Evolutionary conservation across 2,888 invertebrate species (phyloP).

Genomic region (Hydroisotoma schaefferi): DNA sequence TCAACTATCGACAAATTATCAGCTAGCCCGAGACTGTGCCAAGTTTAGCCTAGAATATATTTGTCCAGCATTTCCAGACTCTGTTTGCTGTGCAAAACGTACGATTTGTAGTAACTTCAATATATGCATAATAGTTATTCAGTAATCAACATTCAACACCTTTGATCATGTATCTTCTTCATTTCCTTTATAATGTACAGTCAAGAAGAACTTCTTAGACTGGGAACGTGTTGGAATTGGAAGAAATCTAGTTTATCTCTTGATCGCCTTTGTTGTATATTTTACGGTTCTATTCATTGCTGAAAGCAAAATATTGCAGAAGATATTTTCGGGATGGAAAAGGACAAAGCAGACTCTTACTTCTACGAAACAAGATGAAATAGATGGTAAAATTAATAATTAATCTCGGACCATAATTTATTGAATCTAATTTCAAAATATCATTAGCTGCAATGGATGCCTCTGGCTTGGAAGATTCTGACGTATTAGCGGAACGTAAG

Average conservation of each 20-base stretch:
- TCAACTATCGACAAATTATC: conserved; percentile 43
- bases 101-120: conserved; percentile 1
- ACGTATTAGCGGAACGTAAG: neutral
- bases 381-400: neutral
- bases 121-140: neutral
- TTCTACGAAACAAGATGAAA: neutral
- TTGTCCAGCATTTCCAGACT: conserved; percentile 29
- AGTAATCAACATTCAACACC: neutral
- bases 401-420: neutral
- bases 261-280: conserved; percentile 20
- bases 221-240: conserved; percentile 44
- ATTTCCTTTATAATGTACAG: conserved; percentile 16
- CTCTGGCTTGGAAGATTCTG: conserved; percentile 7
- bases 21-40: conserved; percentile 39
- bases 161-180: neutral
- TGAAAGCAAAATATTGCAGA: conserved; percentile 6
- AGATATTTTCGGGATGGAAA: neutral
- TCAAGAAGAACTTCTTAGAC: conserved; percentile 42
- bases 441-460: neutral
- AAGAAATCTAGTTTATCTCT: conserved; percentile 40
- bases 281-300: conserved; percentile 1
- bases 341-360: neutral
- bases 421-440: neutral
- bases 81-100: conserved; percentile 32
- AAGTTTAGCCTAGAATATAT: conserved; percentile 30